phyloP scores from a whole-genome alignment of 2,113 vertebrate genomes.

The Bagarius yarrelli region DNA sequence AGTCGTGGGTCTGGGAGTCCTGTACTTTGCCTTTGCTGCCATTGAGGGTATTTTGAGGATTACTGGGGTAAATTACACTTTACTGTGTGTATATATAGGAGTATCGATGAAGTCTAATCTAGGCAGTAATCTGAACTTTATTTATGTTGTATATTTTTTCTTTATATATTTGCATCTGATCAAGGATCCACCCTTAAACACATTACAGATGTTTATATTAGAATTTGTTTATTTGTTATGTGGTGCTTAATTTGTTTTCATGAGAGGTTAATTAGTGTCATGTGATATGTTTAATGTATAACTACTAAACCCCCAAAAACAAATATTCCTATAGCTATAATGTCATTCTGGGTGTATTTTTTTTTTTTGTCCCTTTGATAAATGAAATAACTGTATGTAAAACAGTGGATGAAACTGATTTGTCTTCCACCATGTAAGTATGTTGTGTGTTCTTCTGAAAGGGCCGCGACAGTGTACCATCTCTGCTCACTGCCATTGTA shows the following conservation, averaged over 20 bases:
- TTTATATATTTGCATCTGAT: background rate
- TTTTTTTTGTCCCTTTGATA: background rate
- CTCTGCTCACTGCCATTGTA: constrained; percentile 72
- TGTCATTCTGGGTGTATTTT: background rate
- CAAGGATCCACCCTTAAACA: background rate
- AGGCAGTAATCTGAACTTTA: no score
- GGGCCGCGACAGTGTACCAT: constrained; percentile 73
- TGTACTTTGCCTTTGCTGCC: constrained; percentile 81
- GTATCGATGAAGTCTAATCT: background rate
- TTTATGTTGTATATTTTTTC: background rate
- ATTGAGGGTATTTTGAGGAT: constrained; percentile 82
- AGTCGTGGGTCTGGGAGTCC: constrained; percentile 80
- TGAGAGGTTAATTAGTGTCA: background rate
- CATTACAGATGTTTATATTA: background rate
- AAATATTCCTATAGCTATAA: background rate
- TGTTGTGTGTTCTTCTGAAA: constrained; percentile 54
- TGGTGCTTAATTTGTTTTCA: background rate
- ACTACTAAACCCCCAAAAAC: background rate
- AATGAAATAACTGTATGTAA: background rate
- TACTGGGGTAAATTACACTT: constrained; percentile 75
- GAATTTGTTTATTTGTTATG: background rate
- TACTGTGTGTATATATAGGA: background rate
- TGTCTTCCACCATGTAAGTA: background rate
- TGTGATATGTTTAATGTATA: no score
- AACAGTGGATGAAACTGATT: background rate